These are phyloP conservation scores for Hylyphantes graminicola DNA, from an alignment of 1,140 invertebrate species.

Conservation along the genomic window DNA sequence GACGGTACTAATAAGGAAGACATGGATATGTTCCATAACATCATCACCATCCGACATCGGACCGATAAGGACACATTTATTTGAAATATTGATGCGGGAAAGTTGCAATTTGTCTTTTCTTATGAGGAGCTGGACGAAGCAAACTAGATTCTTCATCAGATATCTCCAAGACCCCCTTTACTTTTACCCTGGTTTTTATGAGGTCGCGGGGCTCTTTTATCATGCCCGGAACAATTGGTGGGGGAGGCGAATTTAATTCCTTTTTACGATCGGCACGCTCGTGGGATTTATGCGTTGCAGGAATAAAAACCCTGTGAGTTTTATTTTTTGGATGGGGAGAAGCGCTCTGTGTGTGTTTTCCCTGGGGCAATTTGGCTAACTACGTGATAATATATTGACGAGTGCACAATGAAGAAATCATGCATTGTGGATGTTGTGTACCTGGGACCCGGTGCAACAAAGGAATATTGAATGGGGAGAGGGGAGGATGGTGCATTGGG, in stretches of 20 bases:
- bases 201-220: constrained; percentile 40
- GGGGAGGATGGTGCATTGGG: no score
- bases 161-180: not conserved
- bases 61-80: constrained; percentile 34
- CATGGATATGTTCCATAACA: not conserved
- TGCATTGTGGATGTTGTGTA: no score
- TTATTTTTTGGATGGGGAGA: not conserved
- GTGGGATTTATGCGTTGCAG: constrained; percentile 30
- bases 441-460: no score
- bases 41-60: constrained; percentile 3
- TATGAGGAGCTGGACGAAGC: constrained; percentile 6
- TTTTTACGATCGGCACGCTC: constrained; percentile 37
- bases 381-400: constrained; percentile 14
- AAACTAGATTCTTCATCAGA: constrained; percentile 23
- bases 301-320: not conserved
- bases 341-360: not conserved
- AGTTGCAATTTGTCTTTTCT: constrained; percentile 50
- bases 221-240: constrained; percentile 22
- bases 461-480: no score
- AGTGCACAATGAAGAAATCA: no score
- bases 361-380: constrained; percentile 8
- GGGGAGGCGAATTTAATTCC: constrained; percentile 45
- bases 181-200: constrained; percentile 32
- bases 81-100: constrained; percentile 57
- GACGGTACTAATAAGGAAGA: constrained; percentile 20